Percentiles rank a stretch among this genome's conserved stretches.
phyloP scores from a whole-genome alignment of 2,113 vertebrate species.

The Neofelis nebulosa region DNA sequence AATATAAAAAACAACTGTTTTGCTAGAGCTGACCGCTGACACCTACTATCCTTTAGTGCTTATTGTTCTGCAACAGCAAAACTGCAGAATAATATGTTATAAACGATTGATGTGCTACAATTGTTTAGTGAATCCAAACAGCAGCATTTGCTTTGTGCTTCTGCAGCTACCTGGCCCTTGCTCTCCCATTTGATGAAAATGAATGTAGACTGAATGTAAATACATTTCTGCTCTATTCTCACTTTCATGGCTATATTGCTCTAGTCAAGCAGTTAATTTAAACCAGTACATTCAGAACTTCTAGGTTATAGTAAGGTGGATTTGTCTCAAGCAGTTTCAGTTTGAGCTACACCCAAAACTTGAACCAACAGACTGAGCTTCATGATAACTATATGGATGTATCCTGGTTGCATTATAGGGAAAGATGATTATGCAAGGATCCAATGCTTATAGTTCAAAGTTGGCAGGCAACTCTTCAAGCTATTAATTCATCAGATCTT shows the following conservation, averaged over 20 bases:
- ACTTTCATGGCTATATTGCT: background rate
- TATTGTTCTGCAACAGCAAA: background rate
- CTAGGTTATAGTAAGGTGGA: background rate
- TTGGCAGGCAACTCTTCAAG: background rate
- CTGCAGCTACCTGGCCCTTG: background rate
- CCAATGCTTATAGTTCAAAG: background rate
- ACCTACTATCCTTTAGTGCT: background rate
- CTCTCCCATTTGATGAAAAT: background rate
- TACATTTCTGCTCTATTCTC: constrained; percentile 15
- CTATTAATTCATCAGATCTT: background rate
- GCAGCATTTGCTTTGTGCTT: background rate
- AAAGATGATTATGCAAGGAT: background rate
- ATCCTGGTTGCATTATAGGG: background rate
- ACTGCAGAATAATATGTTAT: background rate
- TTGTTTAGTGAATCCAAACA: background rate
- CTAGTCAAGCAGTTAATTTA: constrained; percentile 24
- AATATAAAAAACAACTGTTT: background rate
- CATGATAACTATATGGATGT: background rate
- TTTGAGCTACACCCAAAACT: background rate
- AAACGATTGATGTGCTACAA: background rate
- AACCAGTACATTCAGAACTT: background rate
- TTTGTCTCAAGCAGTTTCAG: constrained; percentile 11
- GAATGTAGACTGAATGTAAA: constrained; percentile 28
- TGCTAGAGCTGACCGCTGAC: background rate
- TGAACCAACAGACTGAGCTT: background rate